A percentile compares a stretch with the other conserved stretches of the same genome.
phyloP scores from a whole-genome alignment of 2,797 vertebrate species.

The Sitta carolinensis region DNA sequence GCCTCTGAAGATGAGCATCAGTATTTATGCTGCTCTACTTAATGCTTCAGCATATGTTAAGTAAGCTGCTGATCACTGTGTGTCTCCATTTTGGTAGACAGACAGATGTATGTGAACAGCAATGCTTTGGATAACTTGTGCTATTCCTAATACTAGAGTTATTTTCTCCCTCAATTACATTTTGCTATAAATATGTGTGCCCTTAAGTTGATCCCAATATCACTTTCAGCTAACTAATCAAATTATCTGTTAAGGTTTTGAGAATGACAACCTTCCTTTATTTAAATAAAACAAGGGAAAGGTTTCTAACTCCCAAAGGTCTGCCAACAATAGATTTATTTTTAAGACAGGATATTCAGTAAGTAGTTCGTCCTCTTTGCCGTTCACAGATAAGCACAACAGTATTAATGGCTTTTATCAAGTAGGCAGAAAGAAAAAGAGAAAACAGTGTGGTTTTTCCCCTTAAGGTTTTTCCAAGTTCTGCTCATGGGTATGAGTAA shows the following conservation, averaged over 20 bases:
- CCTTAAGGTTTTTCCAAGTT: constrained; percentile 2
- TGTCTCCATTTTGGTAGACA: constrained; percentile 37
- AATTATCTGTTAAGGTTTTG: constrained; percentile 65
- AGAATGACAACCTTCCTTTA: constrained; percentile 64
- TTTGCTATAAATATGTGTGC: constrained; percentile 68
- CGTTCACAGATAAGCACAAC: constrained; percentile 28
- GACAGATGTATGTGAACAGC: constrained; percentile 44
- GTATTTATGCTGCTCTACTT: not conserved
- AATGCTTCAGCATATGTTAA: not conserved
- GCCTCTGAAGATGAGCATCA: not conserved
- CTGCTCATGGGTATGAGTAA: not conserved
- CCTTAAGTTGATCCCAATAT: constrained; percentile 67
- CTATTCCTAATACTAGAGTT: constrained; percentile 66
- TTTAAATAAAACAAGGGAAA: constrained; percentile 61
- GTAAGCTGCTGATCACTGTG: not conserved
- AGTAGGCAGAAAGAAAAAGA: constrained; percentile 3
- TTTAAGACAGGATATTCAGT: constrained; percentile 47
- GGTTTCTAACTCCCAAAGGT: constrained; percentile 40
- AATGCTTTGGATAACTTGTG: constrained; percentile 43
- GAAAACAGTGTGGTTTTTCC: constrained; percentile 15
- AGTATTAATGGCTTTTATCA: constrained; percentile 7
- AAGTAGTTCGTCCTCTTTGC: constrained; percentile 37
- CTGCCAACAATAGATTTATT: constrained; percentile 43
- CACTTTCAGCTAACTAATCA: constrained; percentile 70
- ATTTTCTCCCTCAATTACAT: constrained; percentile 69